Percentiles rank a stretch among this genome's conserved stretches.
Evolutionary conservation across 2,797 vertebrate genomes (phyloP).

Genomic region (Rousettus madagascariensis): DNA sequence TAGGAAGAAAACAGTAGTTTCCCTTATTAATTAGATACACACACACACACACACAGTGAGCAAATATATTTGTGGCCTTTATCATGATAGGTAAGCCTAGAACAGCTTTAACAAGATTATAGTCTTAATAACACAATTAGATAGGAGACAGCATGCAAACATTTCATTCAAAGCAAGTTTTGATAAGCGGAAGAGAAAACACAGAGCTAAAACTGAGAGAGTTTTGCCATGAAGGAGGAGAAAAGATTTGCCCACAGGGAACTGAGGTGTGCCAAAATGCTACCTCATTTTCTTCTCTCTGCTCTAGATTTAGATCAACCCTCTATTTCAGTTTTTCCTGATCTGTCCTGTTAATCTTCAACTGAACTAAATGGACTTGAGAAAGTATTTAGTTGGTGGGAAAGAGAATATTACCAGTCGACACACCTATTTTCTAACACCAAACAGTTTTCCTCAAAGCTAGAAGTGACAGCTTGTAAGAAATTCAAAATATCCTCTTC

Average conservation of each 20-base stretch:
- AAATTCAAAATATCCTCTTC: background rate
- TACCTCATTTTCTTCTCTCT: background rate
- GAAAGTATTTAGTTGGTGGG: background rate
- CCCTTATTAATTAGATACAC: background rate
- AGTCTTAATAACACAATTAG: background rate
- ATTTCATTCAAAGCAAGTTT: slow-evolving; percentile 3
- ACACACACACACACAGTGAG: background rate
- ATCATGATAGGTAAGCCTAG: background rate
- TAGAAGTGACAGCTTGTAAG: background rate
- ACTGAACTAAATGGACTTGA: background rate
- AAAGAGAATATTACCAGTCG: background rate
- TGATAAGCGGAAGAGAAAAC: background rate
- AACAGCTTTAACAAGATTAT: background rate
- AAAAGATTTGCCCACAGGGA: background rate
- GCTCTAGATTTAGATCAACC: background rate
- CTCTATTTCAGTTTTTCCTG: slow-evolving; percentile 1
- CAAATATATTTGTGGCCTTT: background rate
- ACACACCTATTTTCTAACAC: background rate
- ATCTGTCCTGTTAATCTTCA: background rate
- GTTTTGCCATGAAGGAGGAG: background rate
- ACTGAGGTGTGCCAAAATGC: background rate
- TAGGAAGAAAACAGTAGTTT: background rate
- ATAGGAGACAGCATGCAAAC: background rate
- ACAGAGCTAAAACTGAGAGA: background rate
- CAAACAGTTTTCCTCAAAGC: background rate